Evolutionary conservation across 2,113 vertebrate genomes (phyloP).

Genomic region (Murina feae): DNA sequence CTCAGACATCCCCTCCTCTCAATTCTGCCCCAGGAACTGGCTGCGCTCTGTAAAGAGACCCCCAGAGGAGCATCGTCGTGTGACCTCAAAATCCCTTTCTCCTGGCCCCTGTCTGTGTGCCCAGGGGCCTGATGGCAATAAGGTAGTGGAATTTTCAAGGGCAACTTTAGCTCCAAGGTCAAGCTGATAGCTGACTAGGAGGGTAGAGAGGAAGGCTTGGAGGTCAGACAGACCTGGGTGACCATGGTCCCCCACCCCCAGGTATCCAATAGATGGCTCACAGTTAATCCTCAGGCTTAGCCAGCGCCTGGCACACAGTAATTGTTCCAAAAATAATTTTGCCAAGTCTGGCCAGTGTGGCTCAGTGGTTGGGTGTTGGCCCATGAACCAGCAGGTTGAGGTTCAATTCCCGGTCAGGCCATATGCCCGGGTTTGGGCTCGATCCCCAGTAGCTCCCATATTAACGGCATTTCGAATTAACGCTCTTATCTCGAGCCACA

Average conservation of each 20-base stretch:
- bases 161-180: not conserved
- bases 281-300: not conserved
- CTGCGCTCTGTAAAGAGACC: not conserved
- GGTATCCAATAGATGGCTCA: accelerated
- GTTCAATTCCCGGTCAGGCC: too few species aligned
- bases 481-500: accelerated
- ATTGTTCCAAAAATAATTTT: not conserved
- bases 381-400: too few species aligned
- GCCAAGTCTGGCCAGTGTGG: too few species aligned
- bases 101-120: not conserved
- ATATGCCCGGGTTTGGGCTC: too few species aligned
- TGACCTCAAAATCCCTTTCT: not conserved
- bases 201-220: not conserved
- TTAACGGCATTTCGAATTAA: not conserved
- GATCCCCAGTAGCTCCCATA: not conserved
- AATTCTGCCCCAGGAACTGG: not conserved
- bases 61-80: not conserved
- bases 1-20: not conserved
- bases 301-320: not conserved
- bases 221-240: not conserved
- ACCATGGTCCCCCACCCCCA: not conserved
- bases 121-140: not conserved
- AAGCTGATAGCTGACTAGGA: not conserved
- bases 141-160: not conserved
- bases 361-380: too few species aligned